These are phyloP conservation scores for Palythoa caribaeorum DNA, from an alignment of 92 coral and sea anemone species.

Conservation along the genomic window DNA sequence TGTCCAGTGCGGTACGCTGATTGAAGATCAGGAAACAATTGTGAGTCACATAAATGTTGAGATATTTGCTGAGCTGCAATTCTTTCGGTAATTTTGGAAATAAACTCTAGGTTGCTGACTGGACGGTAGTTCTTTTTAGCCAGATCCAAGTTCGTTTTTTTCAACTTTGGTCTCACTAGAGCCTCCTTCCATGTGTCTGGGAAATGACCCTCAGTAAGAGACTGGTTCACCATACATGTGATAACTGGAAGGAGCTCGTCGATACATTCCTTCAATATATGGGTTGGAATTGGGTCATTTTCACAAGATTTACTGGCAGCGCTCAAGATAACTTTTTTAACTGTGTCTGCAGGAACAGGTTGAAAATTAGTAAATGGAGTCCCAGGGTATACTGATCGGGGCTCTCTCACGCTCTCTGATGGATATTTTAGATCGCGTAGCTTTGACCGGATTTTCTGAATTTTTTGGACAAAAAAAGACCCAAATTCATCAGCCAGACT, in stretches of 20 bases:
- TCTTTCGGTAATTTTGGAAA: slow-evolving; percentile 16
- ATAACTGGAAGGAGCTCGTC: slow-evolving; percentile 14
- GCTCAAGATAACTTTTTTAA: background rate
- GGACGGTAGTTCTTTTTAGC: slow-evolving; percentile 49
- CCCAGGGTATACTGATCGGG: slow-evolving; percentile 14
- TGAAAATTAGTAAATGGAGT: slow-evolving; percentile 6
- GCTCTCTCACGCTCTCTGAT: background rate
- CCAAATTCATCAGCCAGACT: background rate
- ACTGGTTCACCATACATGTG: slow-evolving; percentile 37
- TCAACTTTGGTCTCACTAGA: slow-evolving; percentile 57
- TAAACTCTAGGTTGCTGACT: slow-evolving; percentile 31
- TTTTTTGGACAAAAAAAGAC: background rate
- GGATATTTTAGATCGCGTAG: background rate
- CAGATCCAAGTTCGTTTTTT: slow-evolving; percentile 40
- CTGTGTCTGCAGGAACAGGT: slow-evolving; percentile 8
- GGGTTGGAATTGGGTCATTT: slow-evolving; percentile 13
- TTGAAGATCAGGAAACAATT: too few species aligned
- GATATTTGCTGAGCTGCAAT: too few species aligned
- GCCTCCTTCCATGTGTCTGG: slow-evolving; percentile 60
- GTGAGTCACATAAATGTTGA: too few species aligned
- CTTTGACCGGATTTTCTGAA: background rate
- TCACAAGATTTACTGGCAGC: slow-evolving; percentile 18
- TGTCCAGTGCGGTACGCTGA: slow-evolving; percentile 4
- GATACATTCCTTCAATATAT: slow-evolving; percentile 15
- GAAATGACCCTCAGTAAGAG: slow-evolving; percentile 40